Evolutionary conservation across 1,140 invertebrate genomes (phyloP), one percentile per base, ranked within the genome.

Genomic region (Achatina immaculata): DNA sequence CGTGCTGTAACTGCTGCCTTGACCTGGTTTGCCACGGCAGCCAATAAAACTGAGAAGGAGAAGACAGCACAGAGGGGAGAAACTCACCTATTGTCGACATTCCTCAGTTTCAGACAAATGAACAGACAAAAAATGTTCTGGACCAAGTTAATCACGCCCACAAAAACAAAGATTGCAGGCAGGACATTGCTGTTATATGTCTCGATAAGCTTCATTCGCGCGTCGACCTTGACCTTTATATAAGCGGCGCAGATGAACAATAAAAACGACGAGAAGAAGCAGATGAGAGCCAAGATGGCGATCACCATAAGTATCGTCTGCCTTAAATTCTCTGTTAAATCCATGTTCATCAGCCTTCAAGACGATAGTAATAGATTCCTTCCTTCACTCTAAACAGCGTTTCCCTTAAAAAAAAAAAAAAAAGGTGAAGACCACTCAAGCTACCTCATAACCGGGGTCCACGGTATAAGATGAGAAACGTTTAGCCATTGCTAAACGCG

Each of bases 101-200:
- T 55, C 16, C 55, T 58, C 68, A 80, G 28, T 28, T 48, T 48
- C 31, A 51, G 45, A n/a, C 42, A 71, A 34, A 80, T 48, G 45
- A 71, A 71, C 6, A 72, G 1, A 43, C 31, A 34, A 6, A 48
- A 1, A 0, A 48, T 4, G 48, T 80, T 80, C 68, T 80, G 66
- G 0, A 72, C 24, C 45, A 80, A n/a, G 68, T 80, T 80, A 34
- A 80, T 21, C 1, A 80, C 45, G 3, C 78, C 78, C 0, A 80
- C 68, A 68, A 72, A 69, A 1, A 80, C 11, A 36, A 80, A 80
- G 45, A 80, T 48, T 3, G 28, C 78, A 1, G 78, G 78, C 1
- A 80, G 66, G 0, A 42, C 68, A n/a, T 80, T 48, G 31, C 78
- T 80, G 78, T 80, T 72, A 45, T 80, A 80, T 7, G 78, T 80